These are phyloP conservation scores for Halictus rubicundus DNA, from an alignment of 1,140 invertebrate species.

Conservation along the genomic window DNA sequence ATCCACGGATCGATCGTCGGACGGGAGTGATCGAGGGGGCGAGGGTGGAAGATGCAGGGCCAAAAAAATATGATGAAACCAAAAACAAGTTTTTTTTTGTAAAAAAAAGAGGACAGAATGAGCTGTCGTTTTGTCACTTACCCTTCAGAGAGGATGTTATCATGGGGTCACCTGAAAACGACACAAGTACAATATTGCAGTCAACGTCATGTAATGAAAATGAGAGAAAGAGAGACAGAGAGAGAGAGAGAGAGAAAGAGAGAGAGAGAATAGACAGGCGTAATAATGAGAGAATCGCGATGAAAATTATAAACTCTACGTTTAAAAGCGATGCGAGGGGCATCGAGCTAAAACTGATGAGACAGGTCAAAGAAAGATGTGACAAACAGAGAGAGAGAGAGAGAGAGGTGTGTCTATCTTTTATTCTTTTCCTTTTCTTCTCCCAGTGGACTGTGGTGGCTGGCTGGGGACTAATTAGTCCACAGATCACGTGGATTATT, in stretches of 20 bases:
- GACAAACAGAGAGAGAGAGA: neutral
- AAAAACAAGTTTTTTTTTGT: neutral
- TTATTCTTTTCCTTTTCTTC: neutral
- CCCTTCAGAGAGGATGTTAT: constrained; percentile 81
- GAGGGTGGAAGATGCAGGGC: neutral
- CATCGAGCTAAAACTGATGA: constrained; percentile 3
- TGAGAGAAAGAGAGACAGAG: constrained; percentile 42
- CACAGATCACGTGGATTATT: too few species aligned
- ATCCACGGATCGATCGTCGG: constrained; percentile 31
- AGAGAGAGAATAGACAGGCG: neutral
- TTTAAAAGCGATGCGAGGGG: too few species aligned
- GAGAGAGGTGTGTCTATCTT: neutral
- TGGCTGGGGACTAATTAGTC: too few species aligned
- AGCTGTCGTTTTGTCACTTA: constrained; percentile 76
- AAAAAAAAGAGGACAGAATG: constrained; percentile 58
- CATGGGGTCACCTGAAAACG: constrained; percentile 81
- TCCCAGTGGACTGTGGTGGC: neutral
- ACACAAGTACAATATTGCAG: constrained; percentile 76
- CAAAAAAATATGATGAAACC: neutral
- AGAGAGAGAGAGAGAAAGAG: constrained; percentile 8
- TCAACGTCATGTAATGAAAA: constrained; percentile 60
- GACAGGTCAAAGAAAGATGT: constrained; percentile 24
- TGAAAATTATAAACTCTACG: constrained; percentile 6
- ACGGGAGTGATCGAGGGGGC: neutral
- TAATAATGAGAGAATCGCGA: neutral